Evolutionary conservation across 2,797 vertebrate species (phyloP).

Genomic region (Chrosomus eos): DNA sequence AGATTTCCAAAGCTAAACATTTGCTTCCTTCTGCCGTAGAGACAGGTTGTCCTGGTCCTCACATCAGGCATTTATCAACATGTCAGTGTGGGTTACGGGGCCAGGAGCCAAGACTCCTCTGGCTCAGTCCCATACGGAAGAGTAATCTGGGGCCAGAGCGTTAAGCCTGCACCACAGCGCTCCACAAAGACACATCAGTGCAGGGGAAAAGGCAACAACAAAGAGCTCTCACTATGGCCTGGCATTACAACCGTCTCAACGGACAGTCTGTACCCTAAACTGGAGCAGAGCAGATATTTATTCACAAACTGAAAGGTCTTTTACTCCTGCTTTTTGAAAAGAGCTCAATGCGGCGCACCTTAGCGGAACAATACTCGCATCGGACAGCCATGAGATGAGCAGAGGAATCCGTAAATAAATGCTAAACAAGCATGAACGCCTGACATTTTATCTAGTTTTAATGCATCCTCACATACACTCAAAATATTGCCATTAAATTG

Average conservation of each 20-base stretch:
- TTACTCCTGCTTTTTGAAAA: slow-evolving; percentile 38
- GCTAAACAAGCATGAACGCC: slow-evolving; percentile 13
- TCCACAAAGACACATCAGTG: slow-evolving; percentile 38
- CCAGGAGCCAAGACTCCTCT: slow-evolving; percentile 67
- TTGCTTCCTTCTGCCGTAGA: slow-evolving; percentile 70
- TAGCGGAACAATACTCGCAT: neutral
- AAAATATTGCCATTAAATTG: neutral
- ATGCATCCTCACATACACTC: slow-evolving; percentile 4
- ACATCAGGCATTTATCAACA: slow-evolving; percentile 78
- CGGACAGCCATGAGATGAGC: slow-evolving; percentile 69
- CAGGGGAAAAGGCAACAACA: slow-evolving; percentile 46
- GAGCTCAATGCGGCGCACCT: neutral
- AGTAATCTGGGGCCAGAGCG: slow-evolving; percentile 51
- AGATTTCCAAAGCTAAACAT: slow-evolving; percentile 63
- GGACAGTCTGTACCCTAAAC: slow-evolving; percentile 45
- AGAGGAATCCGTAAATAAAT: slow-evolving; percentile 23
- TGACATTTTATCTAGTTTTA: slow-evolving; percentile 63
- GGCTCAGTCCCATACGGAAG: slow-evolving; percentile 29
- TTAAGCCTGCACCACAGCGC: slow-evolving; percentile 50
- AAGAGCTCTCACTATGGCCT: slow-evolving; percentile 43
- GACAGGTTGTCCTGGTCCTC: slow-evolving; percentile 69
- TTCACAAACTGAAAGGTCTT: slow-evolving; percentile 43
- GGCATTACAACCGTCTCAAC: slow-evolving; percentile 43
- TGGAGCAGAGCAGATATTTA: slow-evolving; percentile 50
- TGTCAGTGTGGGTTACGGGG: slow-evolving; percentile 76